These are phyloP conservation scores for Trichomalopsis sarcophagae DNA, from an alignment of 1,140 invertebrate species.

Conservation along the genomic window DNA sequence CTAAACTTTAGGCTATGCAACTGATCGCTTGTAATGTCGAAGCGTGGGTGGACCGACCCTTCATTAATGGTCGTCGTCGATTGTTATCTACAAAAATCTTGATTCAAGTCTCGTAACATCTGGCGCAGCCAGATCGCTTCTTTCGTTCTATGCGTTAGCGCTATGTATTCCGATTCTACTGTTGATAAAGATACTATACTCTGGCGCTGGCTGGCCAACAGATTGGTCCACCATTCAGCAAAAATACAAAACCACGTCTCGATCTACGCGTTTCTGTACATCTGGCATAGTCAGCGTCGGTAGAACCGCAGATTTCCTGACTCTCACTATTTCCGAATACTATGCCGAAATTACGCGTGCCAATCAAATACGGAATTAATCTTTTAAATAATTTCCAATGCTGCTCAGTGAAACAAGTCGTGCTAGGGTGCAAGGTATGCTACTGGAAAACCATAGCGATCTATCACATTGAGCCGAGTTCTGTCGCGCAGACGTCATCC, in stretches of 20 bases:
- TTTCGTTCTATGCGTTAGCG: slow-evolving; percentile 19
- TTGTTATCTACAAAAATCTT: too few species aligned
- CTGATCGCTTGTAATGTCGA: too few species aligned
- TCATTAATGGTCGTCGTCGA: too few species aligned
- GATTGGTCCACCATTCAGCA: background rate
- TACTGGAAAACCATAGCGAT: too few species aligned
- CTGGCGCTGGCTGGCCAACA: background rate
- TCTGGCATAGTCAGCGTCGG: slow-evolving; percentile 14
- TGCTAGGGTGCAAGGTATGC: too few species aligned
- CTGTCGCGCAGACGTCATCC: too few species aligned
- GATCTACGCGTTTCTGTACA: background rate
- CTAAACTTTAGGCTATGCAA: too few species aligned
- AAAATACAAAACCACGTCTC: slow-evolving; percentile 3
- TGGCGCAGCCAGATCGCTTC: slow-evolving; percentile 41
- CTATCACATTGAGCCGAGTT: too few species aligned
- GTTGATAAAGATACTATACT: slow-evolving; percentile 51
- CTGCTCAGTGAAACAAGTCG: background rate
- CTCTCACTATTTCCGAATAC: background rate
- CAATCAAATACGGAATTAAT: background rate
- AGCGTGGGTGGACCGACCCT: too few species aligned
- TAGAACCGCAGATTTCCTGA: background rate
- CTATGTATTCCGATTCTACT: slow-evolving; percentile 49
- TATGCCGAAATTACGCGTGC: background rate
- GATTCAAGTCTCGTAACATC: background rate
- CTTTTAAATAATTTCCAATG: background rate